Evolutionary conservation across 2,888 invertebrate species (phyloP).

Genomic region (Tortrix viridana): DNA sequence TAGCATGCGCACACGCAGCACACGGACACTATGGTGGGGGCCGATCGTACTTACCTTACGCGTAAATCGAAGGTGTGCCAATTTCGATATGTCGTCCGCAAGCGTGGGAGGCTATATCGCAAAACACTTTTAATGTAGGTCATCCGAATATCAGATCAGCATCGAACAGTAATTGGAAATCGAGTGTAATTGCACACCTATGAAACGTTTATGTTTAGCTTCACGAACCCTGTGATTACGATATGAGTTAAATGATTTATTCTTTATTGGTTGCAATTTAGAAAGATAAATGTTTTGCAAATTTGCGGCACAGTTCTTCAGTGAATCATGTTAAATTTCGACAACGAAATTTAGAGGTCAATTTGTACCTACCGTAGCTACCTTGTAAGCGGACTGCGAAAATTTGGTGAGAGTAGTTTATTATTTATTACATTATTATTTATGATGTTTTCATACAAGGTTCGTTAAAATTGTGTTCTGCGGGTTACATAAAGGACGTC

Average conservation of each 20-base stretch:
- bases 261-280: conserved; percentile 70
- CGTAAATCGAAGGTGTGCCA: conserved; percentile 49
- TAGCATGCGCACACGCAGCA: conserved; percentile 53
- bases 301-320: conserved; percentile 42
- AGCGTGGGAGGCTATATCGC: conserved; percentile 70
- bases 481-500: conserved; percentile 29
- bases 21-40: conserved; percentile 43
- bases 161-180: conserved; percentile 63
- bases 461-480: conserved; percentile 10
- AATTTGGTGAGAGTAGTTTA: conserved; percentile 30
- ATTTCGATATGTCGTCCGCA: conserved; percentile 66
- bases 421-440: conserved; percentile 15
- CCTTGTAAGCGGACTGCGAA: conserved; percentile 32
- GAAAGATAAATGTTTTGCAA: conserved; percentile 61
- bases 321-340: conserved; percentile 40
- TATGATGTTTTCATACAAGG: conserved; percentile 21
- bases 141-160: conserved; percentile 62
- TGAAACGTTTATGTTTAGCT: conserved; percentile 67
- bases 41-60: conserved; percentile 57
- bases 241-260: conserved; percentile 66
- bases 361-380: conserved; percentile 29
- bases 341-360: conserved; percentile 37
- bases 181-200: conserved; percentile 69
- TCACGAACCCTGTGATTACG: conserved; percentile 66
- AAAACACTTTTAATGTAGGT: conserved; percentile 68